Base-by-base conservation (phyloP, 2,888 invertebrate species). In the Deilephila porcellus region DNA sequence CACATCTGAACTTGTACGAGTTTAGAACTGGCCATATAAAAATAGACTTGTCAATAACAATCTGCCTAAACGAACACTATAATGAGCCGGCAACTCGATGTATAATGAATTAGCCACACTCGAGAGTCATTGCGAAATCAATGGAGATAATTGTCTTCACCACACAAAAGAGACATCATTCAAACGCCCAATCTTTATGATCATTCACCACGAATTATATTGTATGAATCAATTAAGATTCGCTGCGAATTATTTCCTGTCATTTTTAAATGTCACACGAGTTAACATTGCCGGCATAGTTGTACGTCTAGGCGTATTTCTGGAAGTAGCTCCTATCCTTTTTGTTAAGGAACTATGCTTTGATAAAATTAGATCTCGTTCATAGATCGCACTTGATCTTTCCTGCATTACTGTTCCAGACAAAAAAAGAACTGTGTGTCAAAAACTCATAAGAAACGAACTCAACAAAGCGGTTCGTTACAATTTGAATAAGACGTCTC, bases 41-140 rank as follows among this genome's bases (percentile, higher is more conserved):
- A 90, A 92, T 88, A 91, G 86, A 87, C 79, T 79, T 85, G 86
- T 83, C 85, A 89, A 88, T 86, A 90, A 89, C 88, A 88, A 85
- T 89, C 82, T 83, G 86, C 81, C 84, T 86, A 88, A 88, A 89
- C 85, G 88, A 86, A 90, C 88, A 88, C 89, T 86, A 87, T 91
- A 91, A 92, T 91, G 89, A 91, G 88, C 89, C 84, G 84, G 83
- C 83, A 79, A 80, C 83, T 83, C 84, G 86, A 87, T 84, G 82
- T 81, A 82, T 82, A 82, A 84, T 84, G 83, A 85, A 90, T 89
- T 88, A 87, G 88, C 80, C 76, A 80, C 80, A 82, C 81, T 81
- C 81, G 81, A 85, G 82, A 84, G 75, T 73, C 79, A 77, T 80
- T 80, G 79, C 77, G 77, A 83, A 87, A 85, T 80, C 78, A 81